A percentile compares a stretch with the other conserved stretches of the same genome.
phyloP scores from a whole-genome alignment of 2,797 vertebrate genomes.

The Lerista edwardsae region DNA sequence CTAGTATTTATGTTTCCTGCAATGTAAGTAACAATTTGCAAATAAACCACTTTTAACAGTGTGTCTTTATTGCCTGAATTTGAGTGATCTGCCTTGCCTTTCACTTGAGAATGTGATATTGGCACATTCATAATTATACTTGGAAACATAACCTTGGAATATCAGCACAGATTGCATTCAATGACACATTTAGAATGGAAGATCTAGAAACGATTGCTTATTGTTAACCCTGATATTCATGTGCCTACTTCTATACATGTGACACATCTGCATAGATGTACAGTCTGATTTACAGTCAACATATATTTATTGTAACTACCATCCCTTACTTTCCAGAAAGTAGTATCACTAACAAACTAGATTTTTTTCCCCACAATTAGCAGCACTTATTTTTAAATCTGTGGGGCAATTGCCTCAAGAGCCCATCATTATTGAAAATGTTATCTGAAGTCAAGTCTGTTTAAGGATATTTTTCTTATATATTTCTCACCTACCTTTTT shows the following conservation, averaged over 20 bases:
- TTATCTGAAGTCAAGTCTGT: neutral
- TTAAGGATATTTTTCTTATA: neutral
- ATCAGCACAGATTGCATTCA: neutral
- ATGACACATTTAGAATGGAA: neutral
- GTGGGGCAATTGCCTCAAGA: neutral
- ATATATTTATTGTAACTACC: neutral
- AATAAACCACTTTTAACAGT: neutral
- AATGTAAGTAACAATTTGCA: neutral
- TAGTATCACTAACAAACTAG: neutral
- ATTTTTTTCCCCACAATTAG: neutral
- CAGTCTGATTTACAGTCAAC: neutral
- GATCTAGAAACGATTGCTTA: constrained; percentile 8
- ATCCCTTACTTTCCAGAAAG: neutral
- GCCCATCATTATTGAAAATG: neutral
- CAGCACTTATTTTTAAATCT: neutral
- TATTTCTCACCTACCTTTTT: neutral
- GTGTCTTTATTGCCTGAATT: neutral
- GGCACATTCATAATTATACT: neutral
- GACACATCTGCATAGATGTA: neutral
- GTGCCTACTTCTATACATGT: neutral
- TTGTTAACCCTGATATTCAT: neutral
- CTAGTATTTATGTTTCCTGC: neutral
- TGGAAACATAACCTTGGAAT: constrained; percentile 9
- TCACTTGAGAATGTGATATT: neutral
- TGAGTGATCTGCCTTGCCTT: neutral